Evolutionary conservation across 2,113 vertebrate genomes (phyloP).

Genomic region (Rhinoptilus africanus): DNA sequence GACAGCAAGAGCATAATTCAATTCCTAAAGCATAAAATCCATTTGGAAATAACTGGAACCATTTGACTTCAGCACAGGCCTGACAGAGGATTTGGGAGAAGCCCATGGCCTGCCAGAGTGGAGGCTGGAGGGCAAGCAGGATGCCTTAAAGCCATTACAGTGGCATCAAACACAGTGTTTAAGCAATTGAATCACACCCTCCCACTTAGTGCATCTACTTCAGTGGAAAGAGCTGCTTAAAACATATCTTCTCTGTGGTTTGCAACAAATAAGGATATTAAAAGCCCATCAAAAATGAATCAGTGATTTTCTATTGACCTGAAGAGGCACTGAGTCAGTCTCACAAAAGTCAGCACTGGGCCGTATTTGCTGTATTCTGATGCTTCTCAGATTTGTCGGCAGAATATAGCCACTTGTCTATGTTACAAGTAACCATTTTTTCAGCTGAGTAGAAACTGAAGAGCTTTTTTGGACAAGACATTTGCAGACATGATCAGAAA

Average conservation of each 20-base stretch:
- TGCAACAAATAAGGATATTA: neutral
- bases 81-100: neutral
- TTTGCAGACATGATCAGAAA: neutral
- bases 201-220: neutral
- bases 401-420: neutral
- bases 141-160: neutral
- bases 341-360: neutral
- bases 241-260: neutral
- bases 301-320: neutral
- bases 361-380: neutral
- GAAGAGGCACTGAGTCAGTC: neutral
- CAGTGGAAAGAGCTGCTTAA: neutral
- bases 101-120: neutral
- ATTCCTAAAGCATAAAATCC: neutral
- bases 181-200: neutral
- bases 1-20: neutral
- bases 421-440: neutral
- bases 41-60: neutral
- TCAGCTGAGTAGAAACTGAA: neutral
- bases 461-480: neutral
- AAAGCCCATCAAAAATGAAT: neutral
- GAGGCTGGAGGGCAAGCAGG: neutral
- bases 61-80: neutral
- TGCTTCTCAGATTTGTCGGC: neutral
- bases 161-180: neutral